Evolutionary conservation across 2,888 invertebrate species (phyloP).

Genomic region (Platycheirus rosarum): DNA sequence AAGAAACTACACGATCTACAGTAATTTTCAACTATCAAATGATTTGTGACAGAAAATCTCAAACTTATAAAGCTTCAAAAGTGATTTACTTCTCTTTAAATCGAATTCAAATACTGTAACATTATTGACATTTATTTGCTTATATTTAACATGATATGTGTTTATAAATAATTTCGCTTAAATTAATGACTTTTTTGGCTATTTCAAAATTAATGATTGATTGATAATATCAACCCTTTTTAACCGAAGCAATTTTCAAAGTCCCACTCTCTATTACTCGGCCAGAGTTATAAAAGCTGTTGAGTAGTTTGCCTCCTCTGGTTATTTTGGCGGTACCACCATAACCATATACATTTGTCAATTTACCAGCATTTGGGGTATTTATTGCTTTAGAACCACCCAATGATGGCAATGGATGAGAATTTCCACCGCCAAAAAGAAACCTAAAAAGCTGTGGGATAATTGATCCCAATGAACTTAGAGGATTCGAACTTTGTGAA

Average conservation of each 20-base stretch:
- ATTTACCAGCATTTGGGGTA: conserved; percentile 12
- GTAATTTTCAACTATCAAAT: no score
- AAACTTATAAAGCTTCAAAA: no score
- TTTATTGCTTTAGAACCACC: conserved; percentile 25
- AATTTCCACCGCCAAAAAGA: conserved; percentile 28
- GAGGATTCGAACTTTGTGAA: conserved; percentile 29
- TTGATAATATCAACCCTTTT: conserved; percentile 34
- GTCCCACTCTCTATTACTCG: conserved; percentile 62
- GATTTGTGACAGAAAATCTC: no score
- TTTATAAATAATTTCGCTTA: conserved; percentile 61
- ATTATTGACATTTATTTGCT: conserved; percentile 36
- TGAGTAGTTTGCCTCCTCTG: conserved; percentile 12
- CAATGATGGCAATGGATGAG: conserved; percentile 8
- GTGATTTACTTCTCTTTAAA: no score
- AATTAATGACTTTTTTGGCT: conserved; percentile 67
- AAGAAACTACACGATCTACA: no score
- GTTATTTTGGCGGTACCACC: conserved; percentile 29
- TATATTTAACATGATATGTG: conserved; percentile 45
- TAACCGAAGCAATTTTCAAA: conserved; percentile 31
- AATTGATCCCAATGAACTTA: conserved; percentile 51
- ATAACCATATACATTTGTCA: conserved; percentile 40
- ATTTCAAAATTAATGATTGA: neutral
- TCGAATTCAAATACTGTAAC: neutral
- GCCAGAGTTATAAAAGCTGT: conserved; percentile 37
- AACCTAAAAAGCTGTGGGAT: conserved; percentile 49